Evolutionary conservation across 2,797 vertebrate species (phyloP).

Genomic region (Onychomys arenicola): DNA sequence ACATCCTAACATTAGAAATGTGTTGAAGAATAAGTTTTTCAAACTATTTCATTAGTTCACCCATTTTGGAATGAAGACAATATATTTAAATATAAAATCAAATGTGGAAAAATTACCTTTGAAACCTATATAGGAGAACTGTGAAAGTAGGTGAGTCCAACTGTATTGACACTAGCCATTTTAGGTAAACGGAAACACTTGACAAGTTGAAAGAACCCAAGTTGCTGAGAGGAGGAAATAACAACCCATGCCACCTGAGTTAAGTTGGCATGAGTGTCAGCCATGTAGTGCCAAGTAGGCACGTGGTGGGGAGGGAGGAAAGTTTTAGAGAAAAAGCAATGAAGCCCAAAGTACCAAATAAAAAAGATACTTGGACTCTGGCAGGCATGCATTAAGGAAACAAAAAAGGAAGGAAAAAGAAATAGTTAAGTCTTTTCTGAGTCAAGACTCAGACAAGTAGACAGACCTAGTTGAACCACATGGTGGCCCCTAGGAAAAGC

Average conservation of each 20-base stretch:
- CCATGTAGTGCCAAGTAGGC: neutral
- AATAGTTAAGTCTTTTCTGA: neutral
- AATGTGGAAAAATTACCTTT: neutral
- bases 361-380: neutral
- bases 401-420: neutral
- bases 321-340: neutral
- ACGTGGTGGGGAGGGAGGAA: neutral
- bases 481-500: neutral
- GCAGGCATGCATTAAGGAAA: neutral
- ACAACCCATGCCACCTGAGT: neutral
- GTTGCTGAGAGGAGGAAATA: neutral
- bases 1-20: neutral
- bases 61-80: neutral
- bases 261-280: neutral
- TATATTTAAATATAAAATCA: neutral
- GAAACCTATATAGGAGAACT: neutral
- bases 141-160: neutral
- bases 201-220: neutral
- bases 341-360: neutral
- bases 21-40: neutral
- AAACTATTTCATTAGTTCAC: neutral
- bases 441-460: neutral
- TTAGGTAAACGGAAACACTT: neutral
- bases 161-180: neutral
- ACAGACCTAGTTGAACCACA: neutral